These are phyloP conservation scores for Neosilurus mollespiculum DNA, from an alignment of 2,797 vertebrate genomes.

Conservation along the genomic window DNA sequence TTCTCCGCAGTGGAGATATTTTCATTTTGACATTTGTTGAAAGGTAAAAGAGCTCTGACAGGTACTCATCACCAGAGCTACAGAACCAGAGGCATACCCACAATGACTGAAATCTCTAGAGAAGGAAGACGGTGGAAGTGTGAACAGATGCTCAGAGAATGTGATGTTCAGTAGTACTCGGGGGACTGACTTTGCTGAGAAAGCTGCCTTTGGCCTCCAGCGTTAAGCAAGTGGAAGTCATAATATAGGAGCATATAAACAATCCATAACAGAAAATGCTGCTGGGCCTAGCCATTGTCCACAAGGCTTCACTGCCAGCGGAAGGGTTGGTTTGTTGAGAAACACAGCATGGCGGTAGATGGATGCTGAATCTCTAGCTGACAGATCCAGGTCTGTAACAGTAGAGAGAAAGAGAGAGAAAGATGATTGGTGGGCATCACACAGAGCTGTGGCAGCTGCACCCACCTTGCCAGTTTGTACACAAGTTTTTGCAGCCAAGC, in stretches of 20 bases:
- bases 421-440: conserved; percentile 23
- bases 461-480: conserved; percentile 9
- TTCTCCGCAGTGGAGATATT: background rate
- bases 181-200: background rate
- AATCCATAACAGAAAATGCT: conserved; percentile 36
- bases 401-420: background rate
- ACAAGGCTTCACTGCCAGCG: conserved; percentile 18
- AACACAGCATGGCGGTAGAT: conserved; percentile 10
- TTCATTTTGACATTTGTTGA: conserved; percentile 42
- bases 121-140: conserved; percentile 17
- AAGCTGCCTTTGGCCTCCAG: conserved; percentile 27
- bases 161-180: conserved; percentile 19
- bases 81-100: conserved; percentile 33
- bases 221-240: conserved; percentile 24
- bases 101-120: conserved; percentile 15
- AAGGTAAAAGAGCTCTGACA: conserved; percentile 28
- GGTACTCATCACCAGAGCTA: conserved; percentile 40
- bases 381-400: background rate
- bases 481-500: conserved; percentile 10
- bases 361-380: background rate
- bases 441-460: conserved; percentile 37
- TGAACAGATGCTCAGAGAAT: conserved; percentile 26
- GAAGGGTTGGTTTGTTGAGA: conserved; percentile 32
- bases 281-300: conserved; percentile 29
- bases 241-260: conserved; percentile 39